phyloP scores from a whole-genome alignment of 2,113 vertebrate genomes.

The Piaya cayana region DNA sequence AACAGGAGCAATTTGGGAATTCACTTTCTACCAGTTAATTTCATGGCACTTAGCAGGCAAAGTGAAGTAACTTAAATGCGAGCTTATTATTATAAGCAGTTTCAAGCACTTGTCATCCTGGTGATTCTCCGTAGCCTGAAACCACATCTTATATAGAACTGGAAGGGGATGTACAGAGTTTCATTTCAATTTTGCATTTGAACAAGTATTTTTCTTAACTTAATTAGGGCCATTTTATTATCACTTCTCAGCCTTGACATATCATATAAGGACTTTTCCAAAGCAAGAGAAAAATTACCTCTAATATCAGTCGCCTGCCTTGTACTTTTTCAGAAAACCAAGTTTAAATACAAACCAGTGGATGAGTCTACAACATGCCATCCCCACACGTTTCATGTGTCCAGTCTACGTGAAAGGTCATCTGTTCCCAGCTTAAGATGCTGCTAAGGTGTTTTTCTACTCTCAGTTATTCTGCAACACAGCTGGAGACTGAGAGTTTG shows the following conservation, averaged over 20 bases:
- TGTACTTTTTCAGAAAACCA: neutral
- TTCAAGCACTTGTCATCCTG: constrained; percentile 56
- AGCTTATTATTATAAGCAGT: constrained; percentile 61
- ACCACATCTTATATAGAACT: constrained; percentile 4
- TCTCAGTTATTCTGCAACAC: neutral
- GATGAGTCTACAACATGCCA: neutral
- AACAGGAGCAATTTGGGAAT: constrained; percentile 58
- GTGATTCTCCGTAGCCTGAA: constrained; percentile 57
- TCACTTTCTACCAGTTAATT: constrained; percentile 65
- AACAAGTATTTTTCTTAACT: neutral
- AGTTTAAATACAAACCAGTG: fast-evolving
- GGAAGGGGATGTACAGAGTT: neutral
- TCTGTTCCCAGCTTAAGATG: neutral
- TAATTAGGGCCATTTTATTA: neutral
- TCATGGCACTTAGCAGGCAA: constrained; percentile 65
- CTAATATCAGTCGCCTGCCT: neutral
- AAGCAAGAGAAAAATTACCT: neutral
- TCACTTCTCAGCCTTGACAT: neutral
- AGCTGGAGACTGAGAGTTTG: neutral
- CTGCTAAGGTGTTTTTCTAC: neutral
- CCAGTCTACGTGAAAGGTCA: neutral
- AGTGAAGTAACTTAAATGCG: constrained; percentile 63
- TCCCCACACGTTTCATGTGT: neutral
- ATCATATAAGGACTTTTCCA: neutral
- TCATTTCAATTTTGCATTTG: constrained; percentile 45